Evolutionary conservation across 2,113 vertebrate species (phyloP), one percentile per base, ranked within the genome.

Genomic region (Geothlypis trichas): DNA sequence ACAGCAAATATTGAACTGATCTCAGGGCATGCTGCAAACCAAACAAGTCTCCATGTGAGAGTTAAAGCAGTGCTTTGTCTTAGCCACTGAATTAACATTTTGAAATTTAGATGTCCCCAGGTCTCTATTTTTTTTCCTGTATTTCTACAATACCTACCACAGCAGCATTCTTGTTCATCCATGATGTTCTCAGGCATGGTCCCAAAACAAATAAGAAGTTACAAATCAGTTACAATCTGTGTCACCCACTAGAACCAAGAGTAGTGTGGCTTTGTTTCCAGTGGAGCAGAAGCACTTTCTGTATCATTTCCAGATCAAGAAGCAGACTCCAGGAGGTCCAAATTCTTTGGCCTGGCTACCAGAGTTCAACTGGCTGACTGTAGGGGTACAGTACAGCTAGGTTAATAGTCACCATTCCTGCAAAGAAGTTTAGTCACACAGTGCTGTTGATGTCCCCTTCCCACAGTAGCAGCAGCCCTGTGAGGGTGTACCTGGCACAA

Each of bases 121-220:
- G 22, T 59, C 37, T 66, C 59, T 69, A 7, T 33, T 31, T 46
- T 58, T 37, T 76, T 33, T 69, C 59, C 63, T 31, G 20, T 54
- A 24, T 78, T 89, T 86, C 76, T 59, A 26, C 39, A 55, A 69
- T 42, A 81, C 39, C 47, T 51, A 47, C 42, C 30, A 81, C 46
- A 92, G 21, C 37, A 71, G 61, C 14, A 14, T 13, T 63, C 39
- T 61, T 76, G 58, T 74, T 88, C 55, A 65, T 59, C 71, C 4
- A 0, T 15, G 11, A 33, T 67, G 61, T 52, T 93, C 83, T 76
- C 27, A 90, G 92, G 79, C 72, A 51, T 15, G 15, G 30, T 67
- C 73, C 69, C 86, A 96, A 96, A 92, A 84, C 68, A 95, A 95
- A 61, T 61, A 90, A 85, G 37, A 85, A 93, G 33, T 5, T 86